These are phyloP conservation scores for Malachius bipustulatus DNA, from an alignment of 2,888 invertebrate species.

Conservation along the genomic window DNA sequence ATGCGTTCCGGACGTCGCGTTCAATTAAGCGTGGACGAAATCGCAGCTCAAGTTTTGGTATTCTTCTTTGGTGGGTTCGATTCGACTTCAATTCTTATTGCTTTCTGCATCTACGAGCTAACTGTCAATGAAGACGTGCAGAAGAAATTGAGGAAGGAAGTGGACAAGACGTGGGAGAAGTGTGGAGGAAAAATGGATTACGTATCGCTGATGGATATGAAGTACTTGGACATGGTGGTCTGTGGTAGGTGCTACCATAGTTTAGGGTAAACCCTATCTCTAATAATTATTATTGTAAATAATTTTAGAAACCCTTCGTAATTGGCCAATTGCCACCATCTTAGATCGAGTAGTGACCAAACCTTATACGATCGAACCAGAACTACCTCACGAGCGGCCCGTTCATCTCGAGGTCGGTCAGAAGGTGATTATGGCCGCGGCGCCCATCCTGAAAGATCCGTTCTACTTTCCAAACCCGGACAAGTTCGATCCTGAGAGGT, in stretches of 20 bases:
- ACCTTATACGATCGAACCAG: conserved; percentile 33
- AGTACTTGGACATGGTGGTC: conserved; percentile 47
- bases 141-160: conserved; percentile 42
- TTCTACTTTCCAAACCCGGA: conserved; percentile 37
- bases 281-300: too few species aligned
- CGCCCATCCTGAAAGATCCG: conserved; percentile 35
- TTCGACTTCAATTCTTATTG: conserved; percentile 37
- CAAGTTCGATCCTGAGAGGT: conserved; percentile 38
- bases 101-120: conserved; percentile 45
- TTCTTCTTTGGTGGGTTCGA: conserved; percentile 45
- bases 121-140: conserved; percentile 47
- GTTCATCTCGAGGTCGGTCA: conserved; percentile 23
- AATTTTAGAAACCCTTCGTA: conserved; percentile 34
- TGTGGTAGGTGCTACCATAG: conserved; percentile 32
- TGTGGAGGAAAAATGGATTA: conserved; percentile 36
- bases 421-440: conserved; percentile 30
- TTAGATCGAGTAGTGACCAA: conserved; percentile 41
- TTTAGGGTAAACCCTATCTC: too few species aligned
- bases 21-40: conserved; percentile 37
- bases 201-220: conserved; percentile 40
- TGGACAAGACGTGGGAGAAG: conserved; percentile 30
- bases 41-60: conserved; percentile 44
- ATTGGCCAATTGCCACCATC: conserved; percentile 38
- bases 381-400: conserved; percentile 15
- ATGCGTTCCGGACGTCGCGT: too few species aligned